Evolutionary conservation across 1,140 invertebrate genomes (phyloP).

Genomic region (Homarus americanus): DNA sequence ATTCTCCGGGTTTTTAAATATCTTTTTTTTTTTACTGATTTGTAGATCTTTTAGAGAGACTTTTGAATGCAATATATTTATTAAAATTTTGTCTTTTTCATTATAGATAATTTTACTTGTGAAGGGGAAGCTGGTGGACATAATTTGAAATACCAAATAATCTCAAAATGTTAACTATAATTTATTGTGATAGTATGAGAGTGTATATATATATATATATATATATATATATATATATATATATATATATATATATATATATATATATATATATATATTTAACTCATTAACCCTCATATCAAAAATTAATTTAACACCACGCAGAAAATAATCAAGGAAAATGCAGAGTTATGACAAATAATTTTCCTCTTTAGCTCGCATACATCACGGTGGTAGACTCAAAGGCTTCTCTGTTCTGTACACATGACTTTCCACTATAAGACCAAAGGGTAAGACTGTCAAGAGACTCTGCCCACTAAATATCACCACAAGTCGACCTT

Average conservation of each 20-base stretch:
- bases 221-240: conserved; percentile 1
- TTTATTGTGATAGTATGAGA: no score
- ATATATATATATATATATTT: conserved; percentile 30
- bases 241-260: conserved; percentile 22
- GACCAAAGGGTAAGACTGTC: neutral
- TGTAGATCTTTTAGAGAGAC: neutral
- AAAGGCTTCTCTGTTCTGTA: no score
- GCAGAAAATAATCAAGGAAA: no score
- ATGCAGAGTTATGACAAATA: no score
- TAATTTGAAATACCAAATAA: no score
- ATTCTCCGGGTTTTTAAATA: neutral
- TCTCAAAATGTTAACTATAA: no score
- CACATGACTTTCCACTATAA: neutral
- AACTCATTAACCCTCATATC: no score
- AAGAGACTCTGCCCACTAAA: neutral
- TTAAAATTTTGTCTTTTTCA: neutral
- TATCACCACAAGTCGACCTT: neutral
- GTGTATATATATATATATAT: conserved; percentile 6
- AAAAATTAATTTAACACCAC: no score
- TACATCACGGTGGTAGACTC: no score
- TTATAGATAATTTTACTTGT: no score
- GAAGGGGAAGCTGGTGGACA: no score
- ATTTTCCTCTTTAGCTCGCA: no score
- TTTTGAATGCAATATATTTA: neutral
- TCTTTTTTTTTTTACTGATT: neutral